Conservation (phyloP, 2,888 invertebrate species). For the Nebria brevicollis region DNA sequence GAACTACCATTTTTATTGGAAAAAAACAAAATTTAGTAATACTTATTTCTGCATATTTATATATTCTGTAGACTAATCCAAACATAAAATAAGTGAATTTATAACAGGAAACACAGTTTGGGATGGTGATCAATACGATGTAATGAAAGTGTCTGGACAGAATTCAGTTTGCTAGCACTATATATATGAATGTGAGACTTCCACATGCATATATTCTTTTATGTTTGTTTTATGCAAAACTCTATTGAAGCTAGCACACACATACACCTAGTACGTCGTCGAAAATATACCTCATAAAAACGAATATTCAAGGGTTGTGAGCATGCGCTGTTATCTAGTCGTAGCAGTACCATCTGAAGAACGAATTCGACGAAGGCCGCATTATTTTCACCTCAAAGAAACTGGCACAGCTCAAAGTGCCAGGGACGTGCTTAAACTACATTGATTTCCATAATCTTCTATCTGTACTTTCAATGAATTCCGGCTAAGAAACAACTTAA, state of each 20-base stretch:
- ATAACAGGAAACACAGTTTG: neutral
- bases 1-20: too few relatives aligned
- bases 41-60: too few relatives aligned
- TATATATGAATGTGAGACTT: slow-evolving; percentile 8
- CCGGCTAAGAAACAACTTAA: too few relatives aligned
- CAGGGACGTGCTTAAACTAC: slow-evolving; percentile 16
- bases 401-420: neutral
- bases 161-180: slow-evolving; percentile 27
- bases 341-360: neutral
- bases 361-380: slow-evolving; percentile 4
- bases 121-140: slow-evolving; percentile 9
- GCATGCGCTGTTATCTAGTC: slow-evolving; percentile 1
- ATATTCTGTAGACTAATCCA: too few relatives aligned
- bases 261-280: neutral
- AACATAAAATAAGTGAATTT: neutral
- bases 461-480: neutral
- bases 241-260: slow-evolving; percentile 29
- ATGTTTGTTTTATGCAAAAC: slow-evolving; percentile 41
- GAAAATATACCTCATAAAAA: slow-evolving; percentile 34
- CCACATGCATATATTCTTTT: slow-evolving; percentile 34
- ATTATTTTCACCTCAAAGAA: slow-evolving; percentile 12
- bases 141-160: slow-evolving; percentile 10
- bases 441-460: slow-evolving; percentile 30
- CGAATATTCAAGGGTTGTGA: slow-evolving; percentile 16
- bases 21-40: too few relatives aligned